Evolutionary conservation across 2,888 invertebrate species (phyloP).

Genomic region (Cerceris rybyensis): DNA sequence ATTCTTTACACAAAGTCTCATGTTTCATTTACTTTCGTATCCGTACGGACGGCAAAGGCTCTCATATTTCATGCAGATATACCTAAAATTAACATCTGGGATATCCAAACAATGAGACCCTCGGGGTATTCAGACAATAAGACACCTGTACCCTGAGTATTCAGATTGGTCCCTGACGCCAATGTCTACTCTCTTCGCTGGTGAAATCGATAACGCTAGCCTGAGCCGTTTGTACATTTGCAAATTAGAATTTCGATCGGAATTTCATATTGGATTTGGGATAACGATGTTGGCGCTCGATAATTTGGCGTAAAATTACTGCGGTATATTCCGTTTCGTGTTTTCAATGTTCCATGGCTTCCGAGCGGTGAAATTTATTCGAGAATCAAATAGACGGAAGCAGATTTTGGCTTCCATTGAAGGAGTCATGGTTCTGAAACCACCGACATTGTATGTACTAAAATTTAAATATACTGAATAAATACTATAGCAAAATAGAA

Average conservation of each 20-base stretch:
- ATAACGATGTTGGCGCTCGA: no score
- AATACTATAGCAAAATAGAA: no score
- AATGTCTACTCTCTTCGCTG: slow-evolving; percentile 9
- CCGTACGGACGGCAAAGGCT: slow-evolving; percentile 3
- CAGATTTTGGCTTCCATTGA: no score
- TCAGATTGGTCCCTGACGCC: slow-evolving; percentile 24
- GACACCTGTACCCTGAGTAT: slow-evolving; percentile 46
- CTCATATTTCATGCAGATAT: slow-evolving; percentile 51
- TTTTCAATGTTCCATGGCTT: no score
- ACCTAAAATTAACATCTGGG: slow-evolving; percentile 54
- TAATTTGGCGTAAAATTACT: no score
- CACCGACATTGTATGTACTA: no score
- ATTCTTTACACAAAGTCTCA: slow-evolving; percentile 9
- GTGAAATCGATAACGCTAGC: slow-evolving; percentile 31
- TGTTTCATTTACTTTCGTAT: slow-evolving; percentile 26
- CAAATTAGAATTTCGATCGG: neutral
- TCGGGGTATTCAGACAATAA: slow-evolving; percentile 46
- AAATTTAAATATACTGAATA: no score
- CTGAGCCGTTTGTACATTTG: slow-evolving; percentile 2
- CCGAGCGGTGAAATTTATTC: no score
- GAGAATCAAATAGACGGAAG: no score
- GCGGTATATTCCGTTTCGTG: no score
- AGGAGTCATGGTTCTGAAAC: no score
- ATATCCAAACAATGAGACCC: slow-evolving; percentile 51
- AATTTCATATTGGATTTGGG: neutral